phyloP scores from a whole-genome alignment of 2,888 invertebrate genomes.

The Biston stratarius region DNA sequence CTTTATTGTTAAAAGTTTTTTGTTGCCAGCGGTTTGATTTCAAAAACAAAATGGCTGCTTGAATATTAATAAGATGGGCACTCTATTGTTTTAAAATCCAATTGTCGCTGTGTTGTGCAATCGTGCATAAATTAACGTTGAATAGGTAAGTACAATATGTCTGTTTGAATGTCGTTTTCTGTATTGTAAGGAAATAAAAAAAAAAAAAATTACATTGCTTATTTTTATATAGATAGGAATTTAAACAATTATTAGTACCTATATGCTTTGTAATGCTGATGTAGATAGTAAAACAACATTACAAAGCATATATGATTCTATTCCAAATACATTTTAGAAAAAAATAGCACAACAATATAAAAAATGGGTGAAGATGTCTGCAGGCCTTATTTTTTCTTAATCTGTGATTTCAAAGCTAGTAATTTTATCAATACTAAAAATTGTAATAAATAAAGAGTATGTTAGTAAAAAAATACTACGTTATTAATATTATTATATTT shows the following conservation, averaged over 20 bases:
- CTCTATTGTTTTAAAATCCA: conserved; percentile 45
- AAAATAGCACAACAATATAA: no score
- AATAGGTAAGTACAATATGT: conserved; percentile 41
- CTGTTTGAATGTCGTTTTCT: neutral
- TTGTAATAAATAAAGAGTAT: no score
- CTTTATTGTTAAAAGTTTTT: conserved; percentile 77
- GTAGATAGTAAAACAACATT: no score
- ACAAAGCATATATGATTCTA: no score
- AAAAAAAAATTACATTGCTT: neutral
- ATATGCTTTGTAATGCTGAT: no score
- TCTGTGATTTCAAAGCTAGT: no score
- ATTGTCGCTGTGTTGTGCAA: conserved; percentile 42
- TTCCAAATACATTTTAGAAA: no score
- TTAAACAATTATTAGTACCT: no score
- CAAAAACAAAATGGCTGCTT: conserved; percentile 61
- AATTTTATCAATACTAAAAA: no score
- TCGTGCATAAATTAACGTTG: conserved; percentile 40
- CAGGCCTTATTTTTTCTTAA: no score
- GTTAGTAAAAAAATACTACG: neutral
- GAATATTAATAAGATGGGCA: conserved; percentile 57
- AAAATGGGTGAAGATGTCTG: no score
- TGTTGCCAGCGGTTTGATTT: conserved; percentile 66
- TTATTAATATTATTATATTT: neutral
- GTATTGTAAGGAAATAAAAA: neutral
- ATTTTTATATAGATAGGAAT: no score